Evolutionary conservation across 1,140 invertebrate species (phyloP).

Genomic region (Micrasema minimum): DNA sequence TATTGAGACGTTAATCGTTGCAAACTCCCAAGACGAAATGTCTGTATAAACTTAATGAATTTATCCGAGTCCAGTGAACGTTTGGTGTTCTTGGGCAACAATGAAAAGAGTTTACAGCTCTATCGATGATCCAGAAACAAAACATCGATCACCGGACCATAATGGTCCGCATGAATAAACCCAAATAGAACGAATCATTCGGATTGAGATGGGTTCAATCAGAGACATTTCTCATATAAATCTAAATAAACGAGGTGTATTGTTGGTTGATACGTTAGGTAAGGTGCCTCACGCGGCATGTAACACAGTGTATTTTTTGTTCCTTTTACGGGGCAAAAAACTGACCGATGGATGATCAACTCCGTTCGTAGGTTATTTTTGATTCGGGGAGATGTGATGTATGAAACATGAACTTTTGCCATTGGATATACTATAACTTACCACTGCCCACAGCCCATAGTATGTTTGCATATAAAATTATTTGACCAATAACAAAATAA

Average conservation of each 20-base stretch:
- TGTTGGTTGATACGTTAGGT: conserved; percentile 23
- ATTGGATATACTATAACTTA: too few relatives aligned
- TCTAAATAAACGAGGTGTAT: conserved; percentile 32
- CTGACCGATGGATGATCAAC: conserved; percentile 19
- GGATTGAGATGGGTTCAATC: conserved; percentile 28
- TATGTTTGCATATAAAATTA: too few relatives aligned
- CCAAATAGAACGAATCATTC: conserved; percentile 10
- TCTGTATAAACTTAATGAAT: too few relatives aligned
- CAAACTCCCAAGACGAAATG: too few relatives aligned
- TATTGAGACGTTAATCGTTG: too few relatives aligned
- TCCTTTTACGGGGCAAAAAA: conserved; percentile 22
- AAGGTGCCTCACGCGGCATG: conserved; percentile 15
- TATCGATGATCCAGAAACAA: conserved; percentile 9
- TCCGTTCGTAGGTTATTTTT: conserved; percentile 14
- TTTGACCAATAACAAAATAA: too few relatives aligned
- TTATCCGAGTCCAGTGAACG: too few relatives aligned
- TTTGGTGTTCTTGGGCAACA: too few relatives aligned
- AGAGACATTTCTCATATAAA: conserved; percentile 31
- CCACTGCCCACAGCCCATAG: too few relatives aligned
- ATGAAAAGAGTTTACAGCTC: conserved; percentile 5
- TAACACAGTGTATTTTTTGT: conserved; percentile 12
- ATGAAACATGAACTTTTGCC: too few relatives aligned
- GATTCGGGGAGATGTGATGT: conserved; percentile 12
- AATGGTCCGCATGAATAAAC: conserved; percentile 12
- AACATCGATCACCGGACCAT: conserved; percentile 6